A percentile compares a stretch with the other conserved stretches of the same genome.
These are phyloP conservation scores for Nibea coibor DNA, from an alignment of 2,113 vertebrate species.

Conservation along the genomic window DNA sequence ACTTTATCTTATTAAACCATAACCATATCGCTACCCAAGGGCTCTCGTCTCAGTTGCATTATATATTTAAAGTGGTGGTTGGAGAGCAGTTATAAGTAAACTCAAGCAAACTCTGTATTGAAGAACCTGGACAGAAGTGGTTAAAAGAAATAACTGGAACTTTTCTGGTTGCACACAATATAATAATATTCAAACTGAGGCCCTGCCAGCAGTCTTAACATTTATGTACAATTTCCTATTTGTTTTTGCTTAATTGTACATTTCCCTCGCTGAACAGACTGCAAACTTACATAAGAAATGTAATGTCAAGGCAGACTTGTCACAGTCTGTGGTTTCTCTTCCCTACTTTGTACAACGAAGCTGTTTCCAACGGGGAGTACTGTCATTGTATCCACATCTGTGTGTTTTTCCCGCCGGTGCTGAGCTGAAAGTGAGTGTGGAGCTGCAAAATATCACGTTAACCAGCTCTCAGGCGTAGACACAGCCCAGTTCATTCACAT, in stretches of 20 bases:
- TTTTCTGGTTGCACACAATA: background rate
- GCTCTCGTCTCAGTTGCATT: background rate
- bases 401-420: conserved; percentile 29
- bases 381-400: conserved; percentile 28
- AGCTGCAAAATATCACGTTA: conserved; percentile 35
- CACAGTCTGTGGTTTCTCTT: conserved; percentile 16
- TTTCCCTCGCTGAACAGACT: conserved; percentile 36
- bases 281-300: conserved; percentile 38
- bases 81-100: background rate
- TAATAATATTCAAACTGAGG: background rate
- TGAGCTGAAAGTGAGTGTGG: conserved; percentile 22
- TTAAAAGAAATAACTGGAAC: background rate
- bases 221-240: conserved; percentile 42
- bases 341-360: conserved; percentile 34
- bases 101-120: background rate
- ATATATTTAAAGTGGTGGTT: background rate
- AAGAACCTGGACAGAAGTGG: background rate
- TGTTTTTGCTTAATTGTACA: conserved; percentile 47
- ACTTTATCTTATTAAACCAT: background rate
- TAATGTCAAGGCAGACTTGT: conserved; percentile 28
- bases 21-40: background rate
- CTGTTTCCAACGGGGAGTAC: conserved; percentile 36
- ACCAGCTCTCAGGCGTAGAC: conserved; percentile 14
- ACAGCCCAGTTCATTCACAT: conserved; percentile 7
- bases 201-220: background rate